Evolutionary conservation across 2,113 vertebrate genomes (phyloP), one percentile per base, ranked within the genome.

Genomic region (Trogon surrucura): DNA sequence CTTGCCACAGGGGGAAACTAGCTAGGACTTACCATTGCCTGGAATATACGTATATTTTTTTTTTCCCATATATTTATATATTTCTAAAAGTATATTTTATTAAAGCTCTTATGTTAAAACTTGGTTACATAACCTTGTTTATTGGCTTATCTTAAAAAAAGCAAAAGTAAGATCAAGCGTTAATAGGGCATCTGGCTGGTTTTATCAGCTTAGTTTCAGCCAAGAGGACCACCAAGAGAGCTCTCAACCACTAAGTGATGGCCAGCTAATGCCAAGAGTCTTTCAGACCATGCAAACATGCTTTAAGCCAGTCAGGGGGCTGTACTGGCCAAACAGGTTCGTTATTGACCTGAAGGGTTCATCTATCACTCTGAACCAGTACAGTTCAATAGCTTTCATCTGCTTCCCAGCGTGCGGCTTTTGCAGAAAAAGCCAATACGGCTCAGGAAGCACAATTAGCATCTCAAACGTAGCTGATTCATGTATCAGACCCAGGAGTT

Each of bases 111-210:
- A 73, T 72, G 80, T 71, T 94, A 96, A 92, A 94, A 89, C 70
- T 94, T 78, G 53, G 69, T 95, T 92, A 96, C 20, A 9, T 95
- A 96, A 97, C 85, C 72, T 81, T 84, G 70, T 79, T 95, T 91
- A 91, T 93, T 95, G 78, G 74, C 45, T 96, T 85, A 87, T 70
- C 74, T 95, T 71, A 48, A 23, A 81, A 41, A 96, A 92, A 87
- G 56, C 73, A 89, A 62, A 80, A 94, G 85, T 62, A 92, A 90
- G 86, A 87, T 45, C 69, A 91, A 83, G 65, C 6, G 11, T 89
- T 94, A 93, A 94, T 79, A 95, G 84, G 89, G 82, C 93, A 96
- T 85, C 84, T 95, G 94, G 78, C 93, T 87, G 81, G 56, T 75
- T 92, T 95, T 89, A 92, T 48, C 95, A 95, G 95, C 94, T 94